These are phyloP conservation scores for Saxidomus purpurata DNA, from an alignment of 1,140 invertebrate genomes.

Conservation along the genomic window DNA sequence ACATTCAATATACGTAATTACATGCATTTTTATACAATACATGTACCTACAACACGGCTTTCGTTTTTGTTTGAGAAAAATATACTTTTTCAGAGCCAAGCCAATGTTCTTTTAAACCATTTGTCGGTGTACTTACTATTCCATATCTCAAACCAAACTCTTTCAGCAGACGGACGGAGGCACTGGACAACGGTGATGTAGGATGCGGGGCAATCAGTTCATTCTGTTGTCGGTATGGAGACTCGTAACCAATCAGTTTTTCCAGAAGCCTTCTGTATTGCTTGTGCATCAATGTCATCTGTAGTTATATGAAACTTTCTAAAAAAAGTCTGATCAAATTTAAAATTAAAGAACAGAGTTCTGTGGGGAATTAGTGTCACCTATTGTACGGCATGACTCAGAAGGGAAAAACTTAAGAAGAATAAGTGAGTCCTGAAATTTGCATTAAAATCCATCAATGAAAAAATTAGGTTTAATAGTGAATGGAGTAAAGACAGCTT, in stretches of 20 bases:
- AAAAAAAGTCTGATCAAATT: background rate
- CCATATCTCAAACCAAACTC: conserved; percentile 84
- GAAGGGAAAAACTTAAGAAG: too few relatives aligned
- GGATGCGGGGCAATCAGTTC: conserved; percentile 64
- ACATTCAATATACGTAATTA: too few relatives aligned
- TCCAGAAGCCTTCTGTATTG: conserved; percentile 78
- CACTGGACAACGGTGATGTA: conserved; percentile 76
- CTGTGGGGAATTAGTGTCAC: background rate
- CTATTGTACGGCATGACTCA: too few relatives aligned
- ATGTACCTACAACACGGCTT: too few relatives aligned
- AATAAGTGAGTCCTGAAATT: too few relatives aligned
- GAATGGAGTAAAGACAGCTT: too few relatives aligned
- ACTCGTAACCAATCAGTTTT: conserved; percentile 82
- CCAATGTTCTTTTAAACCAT: too few relatives aligned
- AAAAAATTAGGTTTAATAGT: too few relatives aligned
- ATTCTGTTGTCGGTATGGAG: conserved; percentile 69
- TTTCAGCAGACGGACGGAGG: conserved; percentile 77
- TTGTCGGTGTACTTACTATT: conserved; percentile 79
- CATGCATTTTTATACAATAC: too few relatives aligned
- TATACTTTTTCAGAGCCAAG: too few relatives aligned
- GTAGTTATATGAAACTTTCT: background rate
- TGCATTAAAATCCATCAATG: too few relatives aligned
- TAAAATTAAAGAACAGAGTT: background rate
- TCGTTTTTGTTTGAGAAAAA: too few relatives aligned
- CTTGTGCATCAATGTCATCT: conserved; percentile 72